A percentile compares a stretch with the other conserved stretches of the same genome.
Conservation (phyloP, 2,797 vertebrate species). For the Gallinago solitaria region DNA sequence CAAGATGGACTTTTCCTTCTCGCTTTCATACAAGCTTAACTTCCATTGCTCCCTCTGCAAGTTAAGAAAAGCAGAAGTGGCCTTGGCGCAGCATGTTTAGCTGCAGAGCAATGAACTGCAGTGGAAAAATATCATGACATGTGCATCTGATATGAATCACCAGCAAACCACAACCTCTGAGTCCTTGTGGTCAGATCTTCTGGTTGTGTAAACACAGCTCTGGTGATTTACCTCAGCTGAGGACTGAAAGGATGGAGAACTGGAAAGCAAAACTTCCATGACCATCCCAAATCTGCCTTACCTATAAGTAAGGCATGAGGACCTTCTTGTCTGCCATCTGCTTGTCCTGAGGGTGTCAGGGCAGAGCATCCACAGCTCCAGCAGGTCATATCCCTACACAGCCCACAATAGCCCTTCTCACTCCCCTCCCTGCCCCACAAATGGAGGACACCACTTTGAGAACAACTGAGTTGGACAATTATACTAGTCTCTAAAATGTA, state of each 20-base stretch:
- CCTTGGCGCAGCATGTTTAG: not conserved
- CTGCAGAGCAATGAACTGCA: not conserved
- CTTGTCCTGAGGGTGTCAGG: fast-evolving
- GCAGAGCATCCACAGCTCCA: not conserved
- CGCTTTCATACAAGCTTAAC: not conserved
- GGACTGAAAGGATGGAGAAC: not conserved
- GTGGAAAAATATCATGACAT: not conserved
- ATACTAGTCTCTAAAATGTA: not conserved
- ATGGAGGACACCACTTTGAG: not conserved
- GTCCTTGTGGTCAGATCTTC: not conserved
- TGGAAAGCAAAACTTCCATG: not conserved
- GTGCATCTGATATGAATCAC: not conserved
- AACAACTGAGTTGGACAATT: not conserved
- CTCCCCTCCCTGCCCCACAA: not conserved
- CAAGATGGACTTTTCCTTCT: not conserved
- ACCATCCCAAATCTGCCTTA: not conserved
- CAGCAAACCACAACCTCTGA: not conserved
- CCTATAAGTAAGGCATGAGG: not conserved
- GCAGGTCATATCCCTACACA: not conserved
- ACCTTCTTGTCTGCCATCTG: not conserved
- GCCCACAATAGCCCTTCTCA: not conserved
- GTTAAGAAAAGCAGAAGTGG: not conserved
- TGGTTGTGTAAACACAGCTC: not conserved
- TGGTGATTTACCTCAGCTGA: not conserved
- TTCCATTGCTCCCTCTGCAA: not conserved